Percentiles rank a stretch among this genome's conserved stretches.
phyloP scores from a whole-genome alignment of 2,113 vertebrate species.

The Syrrhaptes paradoxus region DNA sequence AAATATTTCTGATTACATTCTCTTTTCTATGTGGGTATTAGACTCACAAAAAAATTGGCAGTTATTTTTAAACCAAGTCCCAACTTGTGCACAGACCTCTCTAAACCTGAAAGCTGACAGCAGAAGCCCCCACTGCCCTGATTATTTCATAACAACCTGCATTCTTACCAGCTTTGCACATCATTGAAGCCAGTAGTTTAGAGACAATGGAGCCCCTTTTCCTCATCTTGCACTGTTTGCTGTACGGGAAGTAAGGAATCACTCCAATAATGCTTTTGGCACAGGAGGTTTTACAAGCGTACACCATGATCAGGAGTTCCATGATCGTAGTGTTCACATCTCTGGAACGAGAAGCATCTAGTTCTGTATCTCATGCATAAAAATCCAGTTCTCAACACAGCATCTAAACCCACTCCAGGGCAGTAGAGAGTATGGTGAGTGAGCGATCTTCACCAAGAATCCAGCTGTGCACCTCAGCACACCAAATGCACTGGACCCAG shows the following conservation, averaged over 20 bases:
- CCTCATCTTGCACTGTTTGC: constrained; percentile 99
- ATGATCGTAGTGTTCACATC: constrained; percentile 94
- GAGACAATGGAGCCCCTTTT: constrained; percentile 98
- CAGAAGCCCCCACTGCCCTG: background rate
- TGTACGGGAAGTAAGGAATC: constrained; percentile 97
- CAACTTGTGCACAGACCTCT: background rate
- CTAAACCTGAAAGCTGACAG: background rate
- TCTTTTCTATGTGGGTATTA: background rate
- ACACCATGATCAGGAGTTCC: constrained; percentile 98
- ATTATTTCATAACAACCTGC: background rate
- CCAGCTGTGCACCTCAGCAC: background rate
- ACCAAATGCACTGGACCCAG: background rate
- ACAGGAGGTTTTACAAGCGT: constrained; percentile 94
- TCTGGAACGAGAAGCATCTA: constrained; percentile 64
- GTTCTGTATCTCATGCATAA: background rate
- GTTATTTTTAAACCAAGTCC: background rate
- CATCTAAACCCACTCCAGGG: background rate
- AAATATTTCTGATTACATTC: background rate
- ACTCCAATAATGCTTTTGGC: constrained; percentile 96
- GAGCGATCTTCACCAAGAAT: background rate
- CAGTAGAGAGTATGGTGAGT: background rate
- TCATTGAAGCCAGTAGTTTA: constrained; percentile 96
- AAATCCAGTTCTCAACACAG: background rate
- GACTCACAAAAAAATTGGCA: background rate
- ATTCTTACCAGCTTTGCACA: constrained; percentile 96